Base-by-base conservation (phyloP, 2,888 invertebrate genomes). In the Stenoptilia bipunctidactyla region DNA sequence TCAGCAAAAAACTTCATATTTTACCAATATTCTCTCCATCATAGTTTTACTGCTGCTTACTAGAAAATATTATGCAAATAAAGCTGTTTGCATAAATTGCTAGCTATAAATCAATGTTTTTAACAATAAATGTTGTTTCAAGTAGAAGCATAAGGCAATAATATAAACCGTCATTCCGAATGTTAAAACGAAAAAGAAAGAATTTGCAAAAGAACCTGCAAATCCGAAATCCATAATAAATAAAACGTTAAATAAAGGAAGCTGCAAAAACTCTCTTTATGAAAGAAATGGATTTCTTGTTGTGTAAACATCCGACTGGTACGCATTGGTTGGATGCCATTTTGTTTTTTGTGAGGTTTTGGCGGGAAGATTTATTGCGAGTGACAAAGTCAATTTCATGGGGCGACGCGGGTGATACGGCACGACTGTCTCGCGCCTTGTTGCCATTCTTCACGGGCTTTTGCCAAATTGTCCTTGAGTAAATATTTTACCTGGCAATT, bases 311-410 rank as follows among this genome's bases (percentile, higher is more conserved):
- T 73, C 70, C 74, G 69, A 54, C 52, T 56, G 51, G 58, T 59
- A 68, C 66, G 62, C 58, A 60, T 61, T 52, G 53, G 46, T 51
- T 60, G 59, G 61, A 55, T 65, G 66, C 67, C 13, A 5, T 34
- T 34, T 14, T 2, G 2, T 62, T 67, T 70, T 74, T 67, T 61
- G 58, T 52, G 44, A 50, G 54, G 52, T 59, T 63, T 69, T 54
- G 61, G 53, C 58, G 60, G 49, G 62, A 73, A 80, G 77, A 82
- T 82, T 82, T 82, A 82, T 74, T 71, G 63, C 50, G 67, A 68
- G 69, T 77, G 80, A 80, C 83, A 80, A 73, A 76, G 79, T 80
- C 75, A 74, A 82, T 82, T 80, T 80, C 66, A 72, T 66, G 79
- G 73, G 62, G 56, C 57, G 62, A 53, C 61, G 58, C 52, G 48